phyloP scores from a whole-genome alignment of 2,113 vertebrate genomes.

The Chamaetylas fuelleborni region DNA sequence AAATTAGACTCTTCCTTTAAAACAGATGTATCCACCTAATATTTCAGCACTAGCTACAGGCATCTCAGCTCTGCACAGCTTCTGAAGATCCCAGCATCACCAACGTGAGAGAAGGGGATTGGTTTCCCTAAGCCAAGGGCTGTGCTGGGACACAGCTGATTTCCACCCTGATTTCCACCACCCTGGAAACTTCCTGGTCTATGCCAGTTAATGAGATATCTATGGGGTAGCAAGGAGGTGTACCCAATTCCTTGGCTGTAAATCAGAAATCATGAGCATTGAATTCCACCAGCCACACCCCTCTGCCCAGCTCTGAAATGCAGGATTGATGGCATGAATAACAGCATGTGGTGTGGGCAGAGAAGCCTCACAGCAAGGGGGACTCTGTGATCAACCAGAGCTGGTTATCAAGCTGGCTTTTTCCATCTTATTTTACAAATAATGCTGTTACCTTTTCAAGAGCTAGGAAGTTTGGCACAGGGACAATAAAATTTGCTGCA shows the following conservation, averaged over 20 bases:
- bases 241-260: background rate
- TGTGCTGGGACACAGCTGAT: background rate
- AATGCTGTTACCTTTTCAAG: background rate
- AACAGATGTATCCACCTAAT: background rate
- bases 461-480: background rate
- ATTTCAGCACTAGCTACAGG: background rate
- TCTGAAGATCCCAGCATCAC: background rate
- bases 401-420: background rate
- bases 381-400: background rate
- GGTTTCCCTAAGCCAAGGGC: background rate
- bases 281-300: background rate
- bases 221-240: fast-evolving
- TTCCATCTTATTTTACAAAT: background rate
- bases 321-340: background rate
- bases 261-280: background rate
- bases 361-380: background rate
- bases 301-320: background rate
- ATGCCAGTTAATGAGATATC: background rate
- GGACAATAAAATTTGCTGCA: background rate
- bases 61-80: background rate
- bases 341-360: background rate
- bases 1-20: background rate
- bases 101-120: fast-evolving
- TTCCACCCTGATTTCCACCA: too few relatives aligned
- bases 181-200: background rate